Percentiles rank a stretch among this genome's conserved stretches.
Evolutionary conservation across 2,113 vertebrate species (phyloP).

Genomic region (Melanotaenia duboulayi): DNA sequence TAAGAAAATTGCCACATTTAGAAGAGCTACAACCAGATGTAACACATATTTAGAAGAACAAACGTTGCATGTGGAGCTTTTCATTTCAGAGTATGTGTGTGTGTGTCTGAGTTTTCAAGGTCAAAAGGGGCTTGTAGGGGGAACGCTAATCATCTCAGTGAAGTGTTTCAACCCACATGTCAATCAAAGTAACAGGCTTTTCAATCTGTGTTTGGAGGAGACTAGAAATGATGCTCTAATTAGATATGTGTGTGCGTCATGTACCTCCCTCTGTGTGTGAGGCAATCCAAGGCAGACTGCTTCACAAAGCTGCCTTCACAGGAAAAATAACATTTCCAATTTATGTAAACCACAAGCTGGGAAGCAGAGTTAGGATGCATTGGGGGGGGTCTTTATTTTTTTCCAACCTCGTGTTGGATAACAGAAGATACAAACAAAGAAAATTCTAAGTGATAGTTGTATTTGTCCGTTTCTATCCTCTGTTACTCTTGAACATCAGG

Average conservation of each 20-base stretch:
- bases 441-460: no score
- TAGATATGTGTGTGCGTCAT: neutral
- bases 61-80: neutral
- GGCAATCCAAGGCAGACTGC: neutral
- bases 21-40: no score
- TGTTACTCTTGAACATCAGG: no score
- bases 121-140: neutral
- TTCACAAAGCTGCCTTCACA: neutral
- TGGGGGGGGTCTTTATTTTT: neutral
- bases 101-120: slow-evolving; percentile 2
- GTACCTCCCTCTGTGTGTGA: neutral
- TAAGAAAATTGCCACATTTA: no score
- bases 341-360: neutral
- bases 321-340: neutral
- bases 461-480: no score
- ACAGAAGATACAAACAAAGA: no score
- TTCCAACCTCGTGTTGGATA: neutral
- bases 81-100: neutral
- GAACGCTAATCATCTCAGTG: slow-evolving; percentile 4
- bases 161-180: slow-evolving; percentile 31
- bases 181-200: slow-evolving; percentile 18
- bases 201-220: neutral
- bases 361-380: neutral
- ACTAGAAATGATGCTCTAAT: slow-evolving; percentile 17
- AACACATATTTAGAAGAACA: neutral